A percentile compares a stretch with the other conserved stretches of the same genome.
phyloP scores from a whole-genome alignment of 2,888 invertebrate species.

The Graphium colonna region DNA sequence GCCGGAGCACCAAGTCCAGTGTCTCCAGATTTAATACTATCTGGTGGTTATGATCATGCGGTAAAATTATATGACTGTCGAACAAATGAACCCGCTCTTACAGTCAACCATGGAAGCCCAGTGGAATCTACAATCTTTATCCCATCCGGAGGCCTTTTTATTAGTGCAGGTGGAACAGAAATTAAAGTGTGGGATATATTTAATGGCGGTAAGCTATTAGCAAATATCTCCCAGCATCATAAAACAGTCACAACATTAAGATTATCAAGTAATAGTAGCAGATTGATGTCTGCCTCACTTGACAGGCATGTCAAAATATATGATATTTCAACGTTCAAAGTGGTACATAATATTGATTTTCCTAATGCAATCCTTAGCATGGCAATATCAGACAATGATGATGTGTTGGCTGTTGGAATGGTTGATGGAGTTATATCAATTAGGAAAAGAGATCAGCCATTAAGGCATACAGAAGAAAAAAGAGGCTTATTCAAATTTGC shows the following conservation, averaged over 20 bases:
- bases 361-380: conserved; percentile 94
- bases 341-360: conserved; percentile 93
- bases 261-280: conserved; percentile 89
- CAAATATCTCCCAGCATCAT: conserved; percentile 94
- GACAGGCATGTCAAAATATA: conserved; percentile 97
- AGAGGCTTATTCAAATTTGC: conserved; percentile 71
- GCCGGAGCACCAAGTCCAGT: conserved; percentile 90
- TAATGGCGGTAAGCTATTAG: conserved; percentile 91
- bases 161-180: conserved; percentile 95
- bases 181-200: conserved; percentile 96
- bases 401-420: conserved; percentile 94
- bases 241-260: conserved; percentile 95
- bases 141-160: conserved; percentile 93
- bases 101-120: conserved; percentile 92
- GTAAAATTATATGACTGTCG: conserved; percentile 94
- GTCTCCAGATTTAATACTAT: conserved; percentile 87
- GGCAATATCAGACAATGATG: conserved; percentile 87
- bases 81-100: conserved; percentile 83
- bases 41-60: conserved; percentile 93
- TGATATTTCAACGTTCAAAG: conserved; percentile 91
- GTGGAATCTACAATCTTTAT: conserved; percentile 93
- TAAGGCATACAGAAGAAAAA: conserved; percentile 52
- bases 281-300: conserved; percentile 93
- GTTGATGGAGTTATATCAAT: conserved; percentile 95
- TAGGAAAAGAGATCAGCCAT: conserved; percentile 84